Percentiles rank a stretch among this genome's conserved stretches.
Conservation (phyloP, 2,797 vertebrate species). For the Enteromius unitaeniatus region DNA sequence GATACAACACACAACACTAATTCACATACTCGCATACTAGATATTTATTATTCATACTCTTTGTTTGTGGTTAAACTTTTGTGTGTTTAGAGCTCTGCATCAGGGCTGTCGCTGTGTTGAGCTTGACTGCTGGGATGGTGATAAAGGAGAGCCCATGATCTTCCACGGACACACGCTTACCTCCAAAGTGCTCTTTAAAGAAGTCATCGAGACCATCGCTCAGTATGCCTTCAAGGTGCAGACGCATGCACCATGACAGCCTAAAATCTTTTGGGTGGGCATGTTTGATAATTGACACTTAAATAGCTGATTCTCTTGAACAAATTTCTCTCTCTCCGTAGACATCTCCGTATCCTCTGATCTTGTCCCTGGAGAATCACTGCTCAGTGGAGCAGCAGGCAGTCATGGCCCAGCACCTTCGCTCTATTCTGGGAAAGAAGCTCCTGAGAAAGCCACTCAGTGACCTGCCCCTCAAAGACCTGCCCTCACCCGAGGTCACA, state of each 20-base stretch:
- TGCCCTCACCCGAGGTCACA: conserved; percentile 91
- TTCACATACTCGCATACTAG: neutral
- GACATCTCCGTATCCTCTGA: conserved; percentile 77
- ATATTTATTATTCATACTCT: neutral
- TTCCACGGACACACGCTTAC: conserved; percentile 95
- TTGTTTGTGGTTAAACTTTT: conserved; percentile 17
- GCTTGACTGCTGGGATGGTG: conserved; percentile 97
- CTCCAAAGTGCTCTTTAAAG: conserved; percentile 94
- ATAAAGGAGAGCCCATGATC: conserved; percentile 89
- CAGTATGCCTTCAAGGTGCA: conserved; percentile 91
- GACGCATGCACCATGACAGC: neutral
- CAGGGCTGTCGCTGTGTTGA: conserved; percentile 97
- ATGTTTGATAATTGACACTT: neutral
- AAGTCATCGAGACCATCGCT: conserved; percentile 90
- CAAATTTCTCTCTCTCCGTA: conserved; percentile 44
- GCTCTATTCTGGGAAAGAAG: conserved; percentile 85
- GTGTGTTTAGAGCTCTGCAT: conserved; percentile 83
- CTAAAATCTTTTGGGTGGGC: neutral
- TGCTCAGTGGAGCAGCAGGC: conserved; percentile 94
- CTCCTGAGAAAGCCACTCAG: conserved; percentile 83
- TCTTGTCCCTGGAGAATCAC: conserved; percentile 97
- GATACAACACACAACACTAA: neutral
- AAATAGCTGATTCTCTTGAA: too few species aligned
- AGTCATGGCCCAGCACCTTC: conserved; percentile 89
- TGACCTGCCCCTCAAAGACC: conserved; percentile 68